Evolutionary conservation across 2,888 invertebrate species (phyloP), one percentile per base, ranked within the genome.

Genomic region (Timema podura): DNA sequence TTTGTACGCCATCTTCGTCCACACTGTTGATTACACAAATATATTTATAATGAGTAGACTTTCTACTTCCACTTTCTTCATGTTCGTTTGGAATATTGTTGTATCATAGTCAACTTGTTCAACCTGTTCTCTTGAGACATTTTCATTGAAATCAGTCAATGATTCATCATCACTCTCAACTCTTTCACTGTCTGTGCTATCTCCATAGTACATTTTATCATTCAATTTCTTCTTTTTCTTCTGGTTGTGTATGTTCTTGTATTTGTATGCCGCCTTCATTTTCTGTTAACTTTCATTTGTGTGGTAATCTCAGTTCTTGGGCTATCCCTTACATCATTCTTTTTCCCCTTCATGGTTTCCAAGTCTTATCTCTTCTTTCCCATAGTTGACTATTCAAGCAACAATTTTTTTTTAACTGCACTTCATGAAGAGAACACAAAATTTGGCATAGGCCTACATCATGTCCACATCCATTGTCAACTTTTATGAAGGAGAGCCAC

Each of bases 271-370:
- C 11, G 13, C 54, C n/a, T n/a, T n/a, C 54, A 54, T 54, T 54
- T 54, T 7, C 54, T 54, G 5, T 10, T 54, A 54, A 5, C 54
- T 54, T 6, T 54, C 54, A 54, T 54, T 7, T 54, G 54, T 54
- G 54, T 54, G 54, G 54, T 54, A 54, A 11, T n/a, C n/a, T n/a
- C n/a, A n/a, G n/a, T 54, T 54, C 16, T 9, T 15, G 54, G 13
- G 13, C 54, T 54, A 15, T 13, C n/a, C 6, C 54, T 54, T 15
- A 15, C 54, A 16, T 7, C 11, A 54, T 10, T 16, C 13, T 54
- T 54, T 54, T 54, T 54, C 16, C 54, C 54, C 54, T 54, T 54
- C 5, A 54, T 54, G 54, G 54, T 54, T 54, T 54, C 16, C 54
- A 54, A 54, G 6, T 54, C 11, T 7, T 10, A 9, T 54, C 54